phyloP scores from a whole-genome alignment of 1,140 invertebrate genomes.

The Pseudomyrmex gracilis region DNA sequence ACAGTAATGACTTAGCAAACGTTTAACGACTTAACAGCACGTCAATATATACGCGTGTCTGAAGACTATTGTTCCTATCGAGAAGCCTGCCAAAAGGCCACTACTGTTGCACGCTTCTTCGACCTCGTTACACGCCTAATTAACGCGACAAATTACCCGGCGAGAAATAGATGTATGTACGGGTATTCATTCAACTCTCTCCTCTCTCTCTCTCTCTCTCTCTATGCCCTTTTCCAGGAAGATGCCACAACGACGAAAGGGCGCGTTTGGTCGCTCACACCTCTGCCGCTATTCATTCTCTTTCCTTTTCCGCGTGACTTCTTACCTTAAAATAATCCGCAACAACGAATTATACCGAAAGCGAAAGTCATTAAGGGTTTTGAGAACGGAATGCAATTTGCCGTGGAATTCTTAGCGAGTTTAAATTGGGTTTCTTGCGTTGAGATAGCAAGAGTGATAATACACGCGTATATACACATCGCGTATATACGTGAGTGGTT shows the following conservation, averaged over 20 bases:
- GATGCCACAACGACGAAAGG: conserved; percentile 65
- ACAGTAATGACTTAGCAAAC: conserved; percentile 73
- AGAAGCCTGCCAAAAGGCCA: conserved; percentile 52
- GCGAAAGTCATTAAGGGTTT: conserved; percentile 69
- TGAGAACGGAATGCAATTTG: conserved; percentile 67
- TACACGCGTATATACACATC: neutral
- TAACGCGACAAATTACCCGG: conserved; percentile 80
- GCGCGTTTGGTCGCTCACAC: conserved; percentile 39
- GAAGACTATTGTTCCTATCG: conserved; percentile 7
- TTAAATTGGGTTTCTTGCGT: conserved; percentile 52
- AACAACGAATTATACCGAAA: conserved; percentile 50
- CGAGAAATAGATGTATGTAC: conserved; percentile 76
- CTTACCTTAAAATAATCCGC: conserved; percentile 66
- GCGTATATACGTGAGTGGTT: neutral
- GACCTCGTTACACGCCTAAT: conserved; percentile 80
- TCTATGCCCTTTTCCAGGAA: conserved; percentile 67
- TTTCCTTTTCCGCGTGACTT: conserved; percentile 39
- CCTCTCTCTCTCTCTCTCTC: too few relatives aligned
- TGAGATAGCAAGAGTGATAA: conserved; percentile 24
- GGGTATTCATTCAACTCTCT: conserved; percentile 69
- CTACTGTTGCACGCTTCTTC: conserved; percentile 35
- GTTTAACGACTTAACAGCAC: conserved; percentile 33
- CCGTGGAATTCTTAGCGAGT: conserved; percentile 54
- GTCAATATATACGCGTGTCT: conserved; percentile 37
- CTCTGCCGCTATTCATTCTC: neutral